These are phyloP conservation scores for Malurus leucopterus DNA, from an alignment of 2,797 vertebrate species.

Conservation along the genomic window DNA sequence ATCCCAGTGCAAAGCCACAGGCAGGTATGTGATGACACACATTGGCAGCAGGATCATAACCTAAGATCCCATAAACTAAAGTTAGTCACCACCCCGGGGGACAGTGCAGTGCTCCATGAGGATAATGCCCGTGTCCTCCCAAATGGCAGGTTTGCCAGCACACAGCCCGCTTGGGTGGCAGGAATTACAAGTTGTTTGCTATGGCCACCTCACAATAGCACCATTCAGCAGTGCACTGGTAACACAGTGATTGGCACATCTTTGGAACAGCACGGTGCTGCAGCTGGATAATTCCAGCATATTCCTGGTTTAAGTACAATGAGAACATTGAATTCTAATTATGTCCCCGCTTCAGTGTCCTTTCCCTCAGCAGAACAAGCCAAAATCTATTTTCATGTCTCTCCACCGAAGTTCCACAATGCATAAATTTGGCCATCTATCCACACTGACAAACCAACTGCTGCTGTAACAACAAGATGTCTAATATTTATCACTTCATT, in stretches of 20 bases:
- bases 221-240: slow-evolving; percentile 18
- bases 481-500: background rate
- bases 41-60: background rate
- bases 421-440: background rate
- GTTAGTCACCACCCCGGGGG: background rate
- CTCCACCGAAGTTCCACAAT: background rate
- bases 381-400: background rate
- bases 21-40: background rate
- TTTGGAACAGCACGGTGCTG: slow-evolving; percentile 25
- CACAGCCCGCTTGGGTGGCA: background rate
- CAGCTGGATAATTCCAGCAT: slow-evolving; percentile 52
- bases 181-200: slow-evolving; percentile 38
- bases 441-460: background rate
- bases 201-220: slow-evolving; percentile 19
- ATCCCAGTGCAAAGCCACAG: background rate
- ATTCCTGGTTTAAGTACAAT: slow-evolving; percentile 50
- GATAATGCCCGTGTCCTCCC: background rate
- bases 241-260: slow-evolving; percentile 36
- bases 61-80: background rate
- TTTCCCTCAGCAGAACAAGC: background rate
- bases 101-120: background rate
- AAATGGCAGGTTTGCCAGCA: slow-evolving; percentile 25
- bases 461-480: background rate
- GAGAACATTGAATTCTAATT: slow-evolving; percentile 52
- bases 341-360: background rate